Evolutionary conservation across 2,888 invertebrate genomes (phyloP).

Genomic region (Venusia cambrica): DNA sequence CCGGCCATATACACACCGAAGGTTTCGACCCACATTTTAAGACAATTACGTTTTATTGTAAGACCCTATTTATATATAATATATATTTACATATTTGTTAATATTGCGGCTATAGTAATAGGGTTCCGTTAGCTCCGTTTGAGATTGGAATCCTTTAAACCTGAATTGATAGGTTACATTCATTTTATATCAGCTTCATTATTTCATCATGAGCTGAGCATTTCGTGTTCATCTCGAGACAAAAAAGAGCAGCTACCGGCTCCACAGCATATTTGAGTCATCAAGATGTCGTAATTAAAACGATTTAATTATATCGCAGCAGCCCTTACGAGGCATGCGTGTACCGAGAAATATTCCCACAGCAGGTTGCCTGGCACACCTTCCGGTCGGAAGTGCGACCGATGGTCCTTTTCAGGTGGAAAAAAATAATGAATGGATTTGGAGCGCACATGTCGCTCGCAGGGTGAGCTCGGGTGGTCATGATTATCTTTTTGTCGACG

Average conservation of each 20-base stretch:
- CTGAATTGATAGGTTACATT: too few species aligned
- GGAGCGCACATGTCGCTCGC: constrained; percentile 61
- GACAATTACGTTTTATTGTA: too few species aligned
- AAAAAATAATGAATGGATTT: constrained; percentile 57
- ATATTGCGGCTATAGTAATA: too few species aligned
- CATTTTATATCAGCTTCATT: constrained; percentile 11
- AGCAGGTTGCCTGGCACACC: constrained; percentile 71
- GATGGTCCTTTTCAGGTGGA: constrained; percentile 63
- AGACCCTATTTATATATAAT: too few species aligned
- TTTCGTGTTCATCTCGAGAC: constrained; percentile 15
- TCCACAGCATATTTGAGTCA: constrained; percentile 23
- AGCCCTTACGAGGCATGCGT: constrained; percentile 49
- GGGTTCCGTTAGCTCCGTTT: too few species aligned
- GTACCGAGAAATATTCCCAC: constrained; percentile 66
- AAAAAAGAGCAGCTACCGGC: constrained; percentile 27
- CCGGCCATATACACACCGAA: too few species aligned
- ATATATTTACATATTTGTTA: too few species aligned
- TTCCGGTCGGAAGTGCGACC: constrained; percentile 78
- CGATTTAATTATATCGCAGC: constrained; percentile 43
- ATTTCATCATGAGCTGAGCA: constrained; percentile 9
- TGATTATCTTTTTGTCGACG: constrained; percentile 58
- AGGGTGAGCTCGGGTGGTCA: constrained; percentile 36
- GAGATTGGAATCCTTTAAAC: too few species aligned
- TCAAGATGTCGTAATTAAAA: constrained; percentile 35
- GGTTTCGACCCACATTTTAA: too few species aligned